These are phyloP conservation scores for Nesoenas mayeri DNA, from an alignment of 2,113 vertebrate genomes.

Conservation along the genomic window DNA sequence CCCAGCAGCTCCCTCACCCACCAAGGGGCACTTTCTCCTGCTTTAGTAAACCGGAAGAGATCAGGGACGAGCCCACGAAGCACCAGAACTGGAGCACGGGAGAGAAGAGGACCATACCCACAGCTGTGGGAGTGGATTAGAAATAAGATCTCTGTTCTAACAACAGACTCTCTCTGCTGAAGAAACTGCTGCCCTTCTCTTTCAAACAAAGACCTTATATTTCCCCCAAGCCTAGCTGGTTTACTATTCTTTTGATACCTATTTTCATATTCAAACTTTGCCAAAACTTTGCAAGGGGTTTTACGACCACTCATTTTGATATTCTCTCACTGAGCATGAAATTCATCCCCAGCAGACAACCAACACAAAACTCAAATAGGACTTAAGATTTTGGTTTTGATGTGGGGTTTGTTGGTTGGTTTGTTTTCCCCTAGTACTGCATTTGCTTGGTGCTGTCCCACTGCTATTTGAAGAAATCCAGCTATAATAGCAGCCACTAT, in stretches of 20 bases:
- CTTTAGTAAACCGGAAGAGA: background rate
- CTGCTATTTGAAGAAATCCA: background rate
- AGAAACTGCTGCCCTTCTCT: background rate
- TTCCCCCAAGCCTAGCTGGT: background rate
- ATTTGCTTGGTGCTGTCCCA: background rate
- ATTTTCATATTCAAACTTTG: background rate
- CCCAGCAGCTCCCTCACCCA: background rate
- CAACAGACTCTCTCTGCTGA: background rate
- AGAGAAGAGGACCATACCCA: background rate
- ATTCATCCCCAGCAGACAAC: background rate
- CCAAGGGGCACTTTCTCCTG: background rate
- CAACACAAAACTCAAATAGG: background rate
- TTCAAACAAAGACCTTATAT: background rate
- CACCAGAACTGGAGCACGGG: rapidly evolving
- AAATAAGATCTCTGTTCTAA: background rate
- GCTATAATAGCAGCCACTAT: background rate
- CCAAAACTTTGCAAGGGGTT: background rate
- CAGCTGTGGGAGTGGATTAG: rapidly evolving
- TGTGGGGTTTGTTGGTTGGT: no score
- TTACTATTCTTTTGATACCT: background rate
- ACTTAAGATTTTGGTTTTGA: background rate
- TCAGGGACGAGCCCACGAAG: rapidly evolving
- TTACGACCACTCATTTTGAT: background rate
- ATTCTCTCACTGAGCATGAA: background rate
- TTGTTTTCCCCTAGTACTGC: background rate